These are phyloP conservation scores for Oryzias sinensis DNA, from an alignment of 2,797 vertebrate genomes.

Conservation along the genomic window DNA sequence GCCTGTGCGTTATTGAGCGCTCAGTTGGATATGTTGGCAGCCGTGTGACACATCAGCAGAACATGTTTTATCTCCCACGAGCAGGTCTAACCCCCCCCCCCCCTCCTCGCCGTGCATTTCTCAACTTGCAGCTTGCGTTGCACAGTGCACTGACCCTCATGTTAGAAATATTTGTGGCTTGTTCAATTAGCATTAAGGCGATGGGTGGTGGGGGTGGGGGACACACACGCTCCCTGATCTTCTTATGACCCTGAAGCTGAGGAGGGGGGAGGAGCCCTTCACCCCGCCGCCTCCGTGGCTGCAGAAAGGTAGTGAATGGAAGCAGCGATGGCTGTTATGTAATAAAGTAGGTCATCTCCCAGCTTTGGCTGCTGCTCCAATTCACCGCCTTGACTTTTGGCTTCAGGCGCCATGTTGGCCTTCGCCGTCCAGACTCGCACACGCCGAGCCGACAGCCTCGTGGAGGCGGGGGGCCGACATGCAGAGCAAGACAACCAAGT, in stretches of 20 bases:
- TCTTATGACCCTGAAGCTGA: constrained; percentile 54
- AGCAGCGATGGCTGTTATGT: constrained; percentile 59
- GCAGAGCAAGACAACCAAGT: constrained; percentile 10
- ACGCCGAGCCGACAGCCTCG: constrained; percentile 26
- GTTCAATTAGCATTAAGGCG: constrained; percentile 62
- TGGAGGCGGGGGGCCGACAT: constrained; percentile 16
- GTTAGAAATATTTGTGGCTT: constrained; percentile 36
- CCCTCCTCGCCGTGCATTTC: constrained; percentile 34
- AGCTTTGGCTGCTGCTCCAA: constrained; percentile 50
- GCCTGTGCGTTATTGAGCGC: constrained; percentile 53
- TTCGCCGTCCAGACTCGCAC: constrained; percentile 26
- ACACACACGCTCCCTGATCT: constrained; percentile 51
- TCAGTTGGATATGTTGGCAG: constrained; percentile 58
- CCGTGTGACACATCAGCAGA: constrained; percentile 16
- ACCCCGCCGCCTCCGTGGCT: constrained; percentile 47
- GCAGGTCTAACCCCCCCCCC: constrained; percentile 21
- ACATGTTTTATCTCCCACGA: constrained; percentile 34
- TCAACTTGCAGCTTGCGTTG: constrained; percentile 47
- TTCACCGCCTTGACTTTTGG: constrained; percentile 55
- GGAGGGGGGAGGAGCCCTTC: constrained; percentile 29
- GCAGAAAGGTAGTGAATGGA: constrained; percentile 57
- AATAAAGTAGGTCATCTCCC: constrained; percentile 73
- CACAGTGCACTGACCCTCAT: constrained; percentile 53
- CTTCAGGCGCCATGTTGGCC: constrained; percentile 40
- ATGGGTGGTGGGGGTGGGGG: constrained; percentile 7